A percentile compares a stretch with the other conserved stretches of the same genome.
These are phyloP conservation scores for Pyrrhura leucotis DNA, from an alignment of 2,797 vertebrate species.

Conservation along the genomic window DNA sequence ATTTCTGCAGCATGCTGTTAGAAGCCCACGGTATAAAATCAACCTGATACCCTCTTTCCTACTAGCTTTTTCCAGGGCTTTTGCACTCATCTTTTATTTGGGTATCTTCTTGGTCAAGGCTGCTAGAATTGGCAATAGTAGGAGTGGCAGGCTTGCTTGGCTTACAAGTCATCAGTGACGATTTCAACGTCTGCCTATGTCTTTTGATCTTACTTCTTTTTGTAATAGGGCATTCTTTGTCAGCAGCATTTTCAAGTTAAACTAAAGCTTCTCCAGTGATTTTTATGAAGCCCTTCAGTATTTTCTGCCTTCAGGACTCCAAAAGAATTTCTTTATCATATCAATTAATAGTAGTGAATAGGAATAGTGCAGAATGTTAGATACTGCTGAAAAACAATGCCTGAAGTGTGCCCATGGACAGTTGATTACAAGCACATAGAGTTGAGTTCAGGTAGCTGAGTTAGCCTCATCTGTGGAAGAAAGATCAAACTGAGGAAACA, in stretches of 20 bases:
- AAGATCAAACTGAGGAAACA: background rate
- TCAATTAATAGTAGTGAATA: background rate
- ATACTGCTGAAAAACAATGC: background rate
- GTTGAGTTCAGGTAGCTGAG: background rate
- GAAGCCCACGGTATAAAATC: background rate
- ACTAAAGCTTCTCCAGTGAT: background rate
- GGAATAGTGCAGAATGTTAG: background rate
- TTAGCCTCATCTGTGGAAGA: background rate
- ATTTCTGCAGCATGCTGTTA: conserved; percentile 10
- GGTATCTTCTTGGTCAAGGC: background rate
- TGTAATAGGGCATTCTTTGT: background rate
- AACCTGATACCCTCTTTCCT: background rate
- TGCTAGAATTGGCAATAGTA: background rate
- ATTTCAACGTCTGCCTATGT: background rate
- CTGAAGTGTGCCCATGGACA: background rate
- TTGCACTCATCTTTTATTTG: background rate
- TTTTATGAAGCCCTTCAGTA: background rate
- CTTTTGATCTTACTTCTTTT: background rate
- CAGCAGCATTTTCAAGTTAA: background rate
- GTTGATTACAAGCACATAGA: background rate
- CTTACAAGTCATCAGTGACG: background rate
- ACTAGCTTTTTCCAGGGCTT: background rate
- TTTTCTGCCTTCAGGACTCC: background rate
- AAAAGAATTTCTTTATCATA: background rate
- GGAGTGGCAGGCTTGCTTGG: background rate